Evolutionary conservation across 2,797 vertebrate species (phyloP).

Genomic region (Etheostoma perlongum): DNA sequence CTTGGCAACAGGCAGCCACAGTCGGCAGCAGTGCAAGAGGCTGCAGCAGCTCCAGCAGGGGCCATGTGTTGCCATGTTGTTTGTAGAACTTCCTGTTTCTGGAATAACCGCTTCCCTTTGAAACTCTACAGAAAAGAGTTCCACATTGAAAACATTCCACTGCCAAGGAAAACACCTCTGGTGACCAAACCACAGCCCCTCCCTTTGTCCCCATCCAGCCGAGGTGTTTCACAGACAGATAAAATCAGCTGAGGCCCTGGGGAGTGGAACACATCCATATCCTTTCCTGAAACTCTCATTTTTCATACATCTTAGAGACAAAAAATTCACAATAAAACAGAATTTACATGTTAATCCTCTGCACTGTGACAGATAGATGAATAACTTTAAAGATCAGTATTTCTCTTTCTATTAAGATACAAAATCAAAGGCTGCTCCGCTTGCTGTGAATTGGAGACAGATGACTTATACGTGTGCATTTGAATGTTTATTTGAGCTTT

Average conservation of each 20-base stretch:
- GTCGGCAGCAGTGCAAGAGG: conserved; percentile 56
- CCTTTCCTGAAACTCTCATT: conserved; percentile 65
- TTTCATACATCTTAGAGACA: conserved; percentile 31
- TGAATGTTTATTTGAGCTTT: conserved; percentile 57
- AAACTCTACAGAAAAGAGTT: conserved; percentile 75
- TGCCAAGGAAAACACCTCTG: conserved; percentile 88
- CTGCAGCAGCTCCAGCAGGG: conserved; percentile 60
- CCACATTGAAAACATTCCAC: conserved; percentile 76
- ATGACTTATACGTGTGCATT: conserved; percentile 41
- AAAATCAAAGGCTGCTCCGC: conserved; percentile 16
- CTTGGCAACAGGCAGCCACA: conserved; percentile 62
- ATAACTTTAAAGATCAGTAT: conserved; percentile 36
- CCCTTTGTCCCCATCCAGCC: conserved; percentile 69
- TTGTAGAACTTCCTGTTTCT: conserved; percentile 86
- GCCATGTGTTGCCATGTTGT: conserved; percentile 80
- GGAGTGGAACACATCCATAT: conserved; percentile 73
- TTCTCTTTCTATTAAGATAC: conserved; percentile 28
- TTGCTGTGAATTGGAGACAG: conserved; percentile 47
- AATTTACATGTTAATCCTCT: conserved; percentile 47
- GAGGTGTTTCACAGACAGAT: conserved; percentile 79
- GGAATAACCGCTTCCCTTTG: conserved; percentile 79
- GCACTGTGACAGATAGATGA: conserved; percentile 48
- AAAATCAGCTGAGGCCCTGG: conserved; percentile 66
- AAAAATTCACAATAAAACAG: conserved; percentile 39
- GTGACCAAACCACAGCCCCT: conserved; percentile 73